Evolutionary conservation across 2,113 vertebrate species (phyloP), one percentile per base, ranked within the genome.

Genomic region (Tinamus guttatus): DNA sequence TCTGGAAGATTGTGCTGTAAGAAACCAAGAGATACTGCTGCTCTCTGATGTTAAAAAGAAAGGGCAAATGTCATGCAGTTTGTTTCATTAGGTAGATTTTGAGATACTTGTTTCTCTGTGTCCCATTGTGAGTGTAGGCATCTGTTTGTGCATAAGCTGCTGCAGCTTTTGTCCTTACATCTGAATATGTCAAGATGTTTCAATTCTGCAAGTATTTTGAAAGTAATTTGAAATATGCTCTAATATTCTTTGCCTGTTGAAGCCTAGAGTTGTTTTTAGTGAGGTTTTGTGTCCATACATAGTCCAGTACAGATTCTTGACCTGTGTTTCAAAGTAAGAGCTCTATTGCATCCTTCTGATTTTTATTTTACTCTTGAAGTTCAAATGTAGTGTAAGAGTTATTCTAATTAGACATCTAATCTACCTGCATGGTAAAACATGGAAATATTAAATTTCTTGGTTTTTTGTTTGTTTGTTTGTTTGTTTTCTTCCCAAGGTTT

Each of bases 401-500:
- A 54, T 40, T 86, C 58, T 73, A 56, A 73, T 47, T 77, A 67
- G 38, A n/a, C 38, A 19, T 21, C 60, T 92, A 85, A 51, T 89
- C 38, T 20, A 58, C 5, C 40, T 49, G 5, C 34, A 19, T 88
- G 54, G 21, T 45, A 59, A 20, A 7, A 64, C 60, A 41, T 94
- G 9, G 47, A 18, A 52, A 11, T 70, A 58, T 36, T 25, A 36
- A 17, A 20, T 7, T 83, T 45, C 43, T 88, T 87, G 30, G 2
- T 3, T 28, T 92, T 89, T 90, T 85, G 8, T 86, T 90, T 85
- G n/a, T n/a, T n/a, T n/a, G n/a, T 86, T 92, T 85, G 65, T 84
- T 87, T 93, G 87, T 69, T 79, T n/a, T 43, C 17, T 43, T 27
- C 78, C 58, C 27, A 30, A 99, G 99, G 99, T 99, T 98, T 98